Evolutionary conservation across 2,797 vertebrate genomes (phyloP).

Genomic region (Hylomyscus alleni): DNA sequence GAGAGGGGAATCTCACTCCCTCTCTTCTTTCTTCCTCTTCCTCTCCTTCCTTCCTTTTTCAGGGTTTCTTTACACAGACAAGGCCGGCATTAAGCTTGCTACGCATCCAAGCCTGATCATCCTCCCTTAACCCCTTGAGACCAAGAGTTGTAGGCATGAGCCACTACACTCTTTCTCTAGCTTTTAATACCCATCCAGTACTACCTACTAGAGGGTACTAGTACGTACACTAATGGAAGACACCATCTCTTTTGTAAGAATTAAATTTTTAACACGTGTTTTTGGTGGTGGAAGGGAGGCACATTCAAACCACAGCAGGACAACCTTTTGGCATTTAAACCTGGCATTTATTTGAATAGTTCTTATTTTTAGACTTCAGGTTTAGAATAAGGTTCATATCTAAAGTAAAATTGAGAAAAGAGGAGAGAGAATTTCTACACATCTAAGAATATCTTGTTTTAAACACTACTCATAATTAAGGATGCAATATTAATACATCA

Average conservation of each 20-base stretch:
- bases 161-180: not conserved
- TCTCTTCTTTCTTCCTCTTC: not conserved
- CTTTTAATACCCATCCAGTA: not conserved
- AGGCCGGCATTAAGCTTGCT: not conserved
- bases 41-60: not conserved
- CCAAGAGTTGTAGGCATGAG: not conserved
- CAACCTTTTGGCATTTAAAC: not conserved
- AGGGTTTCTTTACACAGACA: too few species aligned
- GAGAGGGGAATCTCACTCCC: not conserved
- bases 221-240: not conserved
- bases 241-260: not conserved
- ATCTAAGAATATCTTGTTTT: not conserved
- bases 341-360: slow-evolving; percentile 10
- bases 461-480: slow-evolving; percentile 9
- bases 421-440: not conserved
- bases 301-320: not conserved
- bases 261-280: not conserved
- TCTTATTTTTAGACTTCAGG: not conserved
- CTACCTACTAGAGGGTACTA: not conserved
- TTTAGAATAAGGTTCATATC: not conserved
- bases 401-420: not conserved
- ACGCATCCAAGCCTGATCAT: not conserved
- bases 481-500: not conserved
- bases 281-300: not conserved
- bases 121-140: too few species aligned